These are phyloP conservation scores for Andrena minutula DNA, from an alignment of 2,888 invertebrate genomes.

Conservation along the genomic window DNA sequence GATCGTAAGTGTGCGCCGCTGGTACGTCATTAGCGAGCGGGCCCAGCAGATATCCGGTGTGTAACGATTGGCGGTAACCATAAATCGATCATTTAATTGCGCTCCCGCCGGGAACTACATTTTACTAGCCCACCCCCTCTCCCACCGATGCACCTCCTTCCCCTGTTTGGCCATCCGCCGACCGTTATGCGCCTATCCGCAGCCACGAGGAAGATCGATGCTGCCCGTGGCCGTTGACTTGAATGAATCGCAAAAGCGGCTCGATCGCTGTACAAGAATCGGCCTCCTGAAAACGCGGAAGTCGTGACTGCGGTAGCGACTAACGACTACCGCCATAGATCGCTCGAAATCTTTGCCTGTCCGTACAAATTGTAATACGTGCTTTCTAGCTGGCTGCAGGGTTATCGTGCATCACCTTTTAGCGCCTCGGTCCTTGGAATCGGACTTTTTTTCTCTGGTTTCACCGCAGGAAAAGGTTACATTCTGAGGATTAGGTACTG, in stretches of 20 bases:
- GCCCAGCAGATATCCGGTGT: slow-evolving; percentile 71
- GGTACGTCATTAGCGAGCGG: slow-evolving; percentile 74
- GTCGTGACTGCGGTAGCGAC: slow-evolving; percentile 56
- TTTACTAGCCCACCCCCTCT: slow-evolving; percentile 55
- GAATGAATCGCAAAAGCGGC: slow-evolving; percentile 61
- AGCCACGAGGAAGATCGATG: slow-evolving; percentile 64
- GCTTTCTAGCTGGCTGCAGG: not conserved
- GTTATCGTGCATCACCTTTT: not conserved
- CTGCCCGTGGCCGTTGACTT: slow-evolving; percentile 51
- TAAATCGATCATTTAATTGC: slow-evolving; percentile 81
- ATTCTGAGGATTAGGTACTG: too few relatives aligned
- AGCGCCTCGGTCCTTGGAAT: not conserved
- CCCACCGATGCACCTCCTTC: slow-evolving; percentile 19
- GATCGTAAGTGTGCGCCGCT: slow-evolving; percentile 65
- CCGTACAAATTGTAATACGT: slow-evolving; percentile 42
- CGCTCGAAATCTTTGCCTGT: slow-evolving; percentile 42
- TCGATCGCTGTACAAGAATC: slow-evolving; percentile 48
- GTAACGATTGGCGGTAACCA: slow-evolving; percentile 76
- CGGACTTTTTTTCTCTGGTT: not conserved
- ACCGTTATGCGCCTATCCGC: slow-evolving; percentile 61
- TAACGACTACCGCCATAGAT: slow-evolving; percentile 49
- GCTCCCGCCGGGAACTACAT: slow-evolving; percentile 69
- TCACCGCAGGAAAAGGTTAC: not conserved
- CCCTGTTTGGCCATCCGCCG: slow-evolving; percentile 13
- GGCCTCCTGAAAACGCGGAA: slow-evolving; percentile 59